phyloP scores from a whole-genome alignment of 2,888 invertebrate species.

The Baronia brevicornis region DNA sequence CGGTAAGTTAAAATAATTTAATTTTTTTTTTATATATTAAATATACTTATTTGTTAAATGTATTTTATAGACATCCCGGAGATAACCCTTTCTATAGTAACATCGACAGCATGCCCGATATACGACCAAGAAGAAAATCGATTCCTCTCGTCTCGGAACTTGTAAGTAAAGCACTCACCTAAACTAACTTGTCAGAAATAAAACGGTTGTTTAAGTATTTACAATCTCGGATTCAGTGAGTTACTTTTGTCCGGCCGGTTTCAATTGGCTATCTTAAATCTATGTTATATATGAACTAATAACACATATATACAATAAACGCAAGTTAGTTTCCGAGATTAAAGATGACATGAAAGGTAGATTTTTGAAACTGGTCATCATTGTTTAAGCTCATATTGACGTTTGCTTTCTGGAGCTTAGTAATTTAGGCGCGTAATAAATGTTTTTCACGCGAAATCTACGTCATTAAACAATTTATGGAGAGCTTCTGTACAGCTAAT shows the following conservation, averaged over 20 bases:
- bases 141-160: slow-evolving; percentile 99
- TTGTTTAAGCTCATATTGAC: slow-evolving; percentile 69
- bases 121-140: slow-evolving; percentile 96
- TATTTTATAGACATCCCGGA: slow-evolving; percentile 83
- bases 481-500: too few species aligned
- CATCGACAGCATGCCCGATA: slow-evolving; percentile 99
- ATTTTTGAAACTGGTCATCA: slow-evolving; percentile 66
- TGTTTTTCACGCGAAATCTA: slow-evolving; percentile 60
- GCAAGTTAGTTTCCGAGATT: not conserved
- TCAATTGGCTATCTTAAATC: slow-evolving; percentile 46
- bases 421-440: slow-evolving; percentile 74
- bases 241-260: slow-evolving; percentile 52
- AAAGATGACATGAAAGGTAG: slow-evolving; percentile 34
- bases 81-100: slow-evolving; percentile 99
- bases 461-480: slow-evolving; percentile 48
- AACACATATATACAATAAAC: slow-evolving; percentile 4
- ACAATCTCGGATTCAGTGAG: slow-evolving; percentile 40
- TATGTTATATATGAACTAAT: slow-evolving; percentile 2
- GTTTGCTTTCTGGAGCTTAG: slow-evolving; percentile 71
- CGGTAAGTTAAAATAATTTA: not conserved
- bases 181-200: slow-evolving; percentile 39
- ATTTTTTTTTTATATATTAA: not conserved
- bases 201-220: slow-evolving; percentile 14
- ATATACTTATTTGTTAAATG: slow-evolving; percentile 22
- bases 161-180: slow-evolving; percentile 80